Percentiles rank a stretch among this genome's conserved stretches.
Evolutionary conservation across 2,888 invertebrate species (phyloP).

Genomic region (Scaeva pyrastri): DNA sequence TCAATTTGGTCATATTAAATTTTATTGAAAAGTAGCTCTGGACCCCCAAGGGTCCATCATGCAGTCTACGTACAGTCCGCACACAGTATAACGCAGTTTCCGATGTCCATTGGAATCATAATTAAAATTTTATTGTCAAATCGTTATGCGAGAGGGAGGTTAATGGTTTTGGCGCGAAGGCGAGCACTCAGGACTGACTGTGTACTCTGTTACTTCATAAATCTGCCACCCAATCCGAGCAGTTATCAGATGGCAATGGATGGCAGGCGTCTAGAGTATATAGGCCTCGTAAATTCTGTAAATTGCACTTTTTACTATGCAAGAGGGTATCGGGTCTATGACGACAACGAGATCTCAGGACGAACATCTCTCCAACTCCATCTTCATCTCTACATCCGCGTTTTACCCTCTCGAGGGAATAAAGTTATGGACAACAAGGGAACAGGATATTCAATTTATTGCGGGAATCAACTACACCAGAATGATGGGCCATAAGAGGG

Average conservation of each 20-base stretch:
- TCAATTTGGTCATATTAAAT: conserved; percentile 66
- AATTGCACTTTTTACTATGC: conserved; percentile 65
- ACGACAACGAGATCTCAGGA: not conserved
- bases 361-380: not conserved
- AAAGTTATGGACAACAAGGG: conserved; percentile 50
- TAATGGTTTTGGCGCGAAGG: conserved; percentile 67
- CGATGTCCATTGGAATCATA: conserved; percentile 61
- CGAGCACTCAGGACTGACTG: too few species aligned
- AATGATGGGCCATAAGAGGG: not conserved
- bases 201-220: conserved; percentile 63
- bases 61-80: not conserved
- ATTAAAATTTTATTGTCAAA: conserved; percentile 73
- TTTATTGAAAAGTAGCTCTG: conserved; percentile 53
- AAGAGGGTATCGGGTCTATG: not conserved
- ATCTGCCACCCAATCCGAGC: conserved; percentile 63
- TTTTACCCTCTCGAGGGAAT: not conserved
- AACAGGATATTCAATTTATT: conserved; percentile 72
- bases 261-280: not conserved
- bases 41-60: not conserved
- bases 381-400: not conserved
- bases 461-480: conserved; percentile 27
- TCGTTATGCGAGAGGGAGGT: conserved; percentile 63
- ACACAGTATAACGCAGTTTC: conserved; percentile 38
- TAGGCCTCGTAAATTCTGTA: conserved; percentile 62
- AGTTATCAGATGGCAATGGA: conserved; percentile 46